Evolutionary conservation across 2,113 vertebrate species (phyloP).

Genomic region (Steatornis caripensis): DNA sequence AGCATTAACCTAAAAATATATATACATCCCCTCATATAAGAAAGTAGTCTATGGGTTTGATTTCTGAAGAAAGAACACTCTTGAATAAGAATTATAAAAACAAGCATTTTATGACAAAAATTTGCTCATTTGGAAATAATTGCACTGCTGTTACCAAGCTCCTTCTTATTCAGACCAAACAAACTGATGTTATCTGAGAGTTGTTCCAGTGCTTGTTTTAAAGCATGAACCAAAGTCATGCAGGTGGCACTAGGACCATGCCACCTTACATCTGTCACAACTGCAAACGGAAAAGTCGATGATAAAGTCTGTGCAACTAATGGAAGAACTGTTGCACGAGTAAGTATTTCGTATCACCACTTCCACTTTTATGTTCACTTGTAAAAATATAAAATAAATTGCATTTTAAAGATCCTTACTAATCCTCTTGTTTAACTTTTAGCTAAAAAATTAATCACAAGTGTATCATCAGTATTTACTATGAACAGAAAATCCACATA

Average conservation of each 20-base stretch:
- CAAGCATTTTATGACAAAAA: background rate
- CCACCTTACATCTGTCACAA: background rate
- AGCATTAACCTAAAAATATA: background rate
- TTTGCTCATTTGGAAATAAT: conserved; percentile 18
- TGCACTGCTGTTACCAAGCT: background rate
- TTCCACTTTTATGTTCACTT: background rate
- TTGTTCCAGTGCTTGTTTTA: background rate
- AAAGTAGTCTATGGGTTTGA: background rate
- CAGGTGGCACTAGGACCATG: background rate
- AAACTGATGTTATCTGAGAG: conserved; percentile 28
- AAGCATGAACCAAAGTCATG: conserved; percentile 13
- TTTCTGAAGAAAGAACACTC: background rate
- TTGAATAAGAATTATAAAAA: background rate
- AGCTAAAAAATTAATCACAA: background rate
- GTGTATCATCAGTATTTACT: background rate
- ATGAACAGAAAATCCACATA: background rate
- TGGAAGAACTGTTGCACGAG: fast-evolving
- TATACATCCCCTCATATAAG: background rate
- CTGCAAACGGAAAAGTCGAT: background rate
- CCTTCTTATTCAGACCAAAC: conserved; percentile 23
- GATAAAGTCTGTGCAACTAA: background rate
- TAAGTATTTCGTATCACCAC: background rate
- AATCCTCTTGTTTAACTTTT: background rate
- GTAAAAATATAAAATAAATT: background rate
- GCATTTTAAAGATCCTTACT: background rate